Evolutionary conservation across 2,797 vertebrate genomes (phyloP).

Genomic region (Brachyalestes nurse): DNA sequence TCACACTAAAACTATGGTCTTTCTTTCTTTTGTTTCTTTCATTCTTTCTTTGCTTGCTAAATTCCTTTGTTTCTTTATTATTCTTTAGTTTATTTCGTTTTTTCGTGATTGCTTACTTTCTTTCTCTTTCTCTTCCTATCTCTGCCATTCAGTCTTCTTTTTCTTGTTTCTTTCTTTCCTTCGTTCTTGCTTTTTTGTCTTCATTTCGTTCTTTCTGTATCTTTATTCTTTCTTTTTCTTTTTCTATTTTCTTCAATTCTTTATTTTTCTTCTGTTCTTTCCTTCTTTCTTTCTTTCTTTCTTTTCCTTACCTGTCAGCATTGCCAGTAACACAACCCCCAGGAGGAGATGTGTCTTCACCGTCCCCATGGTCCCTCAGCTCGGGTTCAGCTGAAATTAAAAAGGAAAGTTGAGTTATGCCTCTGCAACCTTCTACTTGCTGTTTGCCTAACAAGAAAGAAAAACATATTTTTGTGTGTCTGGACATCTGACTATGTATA

Average conservation of each 20-base stretch:
- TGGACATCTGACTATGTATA: not conserved
- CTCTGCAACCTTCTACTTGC: not conserved
- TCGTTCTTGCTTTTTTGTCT: not conserved
- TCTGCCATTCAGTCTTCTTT: too few species aligned
- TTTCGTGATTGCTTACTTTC: too few species aligned
- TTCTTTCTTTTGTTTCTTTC: not conserved
- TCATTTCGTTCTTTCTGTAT: not conserved
- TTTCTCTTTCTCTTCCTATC: too few species aligned
- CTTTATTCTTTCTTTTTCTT: not conserved
- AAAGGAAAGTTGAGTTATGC: constrained; percentile 29
- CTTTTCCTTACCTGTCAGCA: constrained; percentile 69
- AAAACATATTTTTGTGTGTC: not conserved
- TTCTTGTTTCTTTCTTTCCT: not conserved
- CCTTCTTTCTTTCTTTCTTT: not conserved
- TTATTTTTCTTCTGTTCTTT: not conserved
- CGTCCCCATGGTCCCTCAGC: constrained; percentile 81
- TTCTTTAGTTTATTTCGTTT: too few species aligned
- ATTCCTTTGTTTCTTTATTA: not conserved
- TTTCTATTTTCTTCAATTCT: not conserved
- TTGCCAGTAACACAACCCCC: constrained; percentile 74
- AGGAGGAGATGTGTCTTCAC: constrained; percentile 72
- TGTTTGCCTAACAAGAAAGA: not conserved
- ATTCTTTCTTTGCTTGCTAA: not conserved
- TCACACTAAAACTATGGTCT: too few species aligned
- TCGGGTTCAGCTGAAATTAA: constrained; percentile 66